Evolutionary conservation across 2,888 invertebrate species (phyloP), one percentile per base, ranked within the genome.

Genomic region (Epistrophella euchroma): DNA sequence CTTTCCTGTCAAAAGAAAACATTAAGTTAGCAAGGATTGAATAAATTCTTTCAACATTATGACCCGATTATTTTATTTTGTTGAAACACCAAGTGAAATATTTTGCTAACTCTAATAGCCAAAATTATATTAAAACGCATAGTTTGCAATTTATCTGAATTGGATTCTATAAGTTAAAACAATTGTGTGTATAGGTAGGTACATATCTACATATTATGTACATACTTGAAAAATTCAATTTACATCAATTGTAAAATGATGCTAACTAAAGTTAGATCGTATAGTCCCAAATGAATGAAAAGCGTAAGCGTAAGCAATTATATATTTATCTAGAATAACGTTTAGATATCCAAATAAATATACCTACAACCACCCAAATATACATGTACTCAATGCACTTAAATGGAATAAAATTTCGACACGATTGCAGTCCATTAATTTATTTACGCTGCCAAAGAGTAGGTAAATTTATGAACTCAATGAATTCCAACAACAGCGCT

Each of bases 351-450:
- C 52, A 74, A 52, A 43, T 25, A 55, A 43, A 43, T 1, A 25
- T 62, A 19, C 10, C 13, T 28, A 60, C n/a, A 0, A 28, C 11
- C 32, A 62, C 2, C 15, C 5, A 10, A 17, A 17, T 45, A 52
- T n/a, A 56, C 4, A 11, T 62, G 15, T 50, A 45, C 4, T 43
- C 40, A 43, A 47, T 32, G 22, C 22, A 32, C 35, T 10, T 35
- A 72, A 76, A 72, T 77, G 52, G 45, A 82, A 82, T 82, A 66
- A 6, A 66, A 43, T 60, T 72, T 77, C 50, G 72, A 52, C 77
- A 22, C 50, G 13, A 28, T 66, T 72, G 32, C 77, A 82, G 66
- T 66, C 66, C 82, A 82, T 77, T 82, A 82, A 68, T 72, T 77
- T 60, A 60, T 60, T 52, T 25, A 43, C 35, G 56, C 17, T 50